Percentiles rank a stretch among this genome's conserved stretches.
Evolutionary conservation across 2,113 vertebrate species (phyloP).

Genomic region (Calonectris borealis): DNA sequence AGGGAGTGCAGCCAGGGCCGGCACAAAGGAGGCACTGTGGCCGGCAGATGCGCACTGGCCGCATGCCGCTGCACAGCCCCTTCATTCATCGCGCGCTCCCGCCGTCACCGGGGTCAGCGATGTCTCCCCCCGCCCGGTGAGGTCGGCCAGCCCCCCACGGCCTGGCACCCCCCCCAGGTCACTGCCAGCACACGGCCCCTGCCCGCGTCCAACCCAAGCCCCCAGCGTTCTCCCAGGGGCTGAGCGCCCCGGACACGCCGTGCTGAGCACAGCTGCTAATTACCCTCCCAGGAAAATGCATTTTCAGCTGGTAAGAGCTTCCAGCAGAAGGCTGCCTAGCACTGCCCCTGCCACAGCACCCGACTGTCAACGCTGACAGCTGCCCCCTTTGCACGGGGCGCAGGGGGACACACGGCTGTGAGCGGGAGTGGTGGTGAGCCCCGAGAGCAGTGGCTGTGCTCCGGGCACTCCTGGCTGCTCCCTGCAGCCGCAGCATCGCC

Average conservation of each 20-base stretch:
- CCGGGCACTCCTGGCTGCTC: neutral
- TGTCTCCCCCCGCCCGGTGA: neutral
- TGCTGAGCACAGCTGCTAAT: neutral
- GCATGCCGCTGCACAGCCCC: neutral
- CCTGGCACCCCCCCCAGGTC: neutral
- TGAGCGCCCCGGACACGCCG: rapidly evolving
- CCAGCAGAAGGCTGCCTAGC: neutral
- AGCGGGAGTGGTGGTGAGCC: rapidly evolving
- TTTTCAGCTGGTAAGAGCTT: neutral
- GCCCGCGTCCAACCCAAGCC: rapidly evolving
- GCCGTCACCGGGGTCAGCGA: neutral
- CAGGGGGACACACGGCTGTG: neutral
- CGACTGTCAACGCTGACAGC: neutral
- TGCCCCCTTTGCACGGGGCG: rapidly evolving
- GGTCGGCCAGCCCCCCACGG: neutral
- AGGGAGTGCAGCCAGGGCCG: neutral
- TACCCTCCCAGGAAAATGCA: rapidly evolving
- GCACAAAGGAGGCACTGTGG: conserved; percentile 22
- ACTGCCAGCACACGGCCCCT: neutral
- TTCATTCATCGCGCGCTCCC: neutral
- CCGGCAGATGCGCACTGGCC: neutral
- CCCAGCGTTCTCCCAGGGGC: neutral
- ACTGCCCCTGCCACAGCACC: neutral
- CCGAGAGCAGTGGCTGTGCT: neutral
- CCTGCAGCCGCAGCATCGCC: rapidly evolving